A percentile compares a stretch with the other conserved stretches of the same genome.
These are phyloP conservation scores for Oreotrochilus melanogaster DNA, from an alignment of 2,113 vertebrate genomes.

Conservation along the genomic window DNA sequence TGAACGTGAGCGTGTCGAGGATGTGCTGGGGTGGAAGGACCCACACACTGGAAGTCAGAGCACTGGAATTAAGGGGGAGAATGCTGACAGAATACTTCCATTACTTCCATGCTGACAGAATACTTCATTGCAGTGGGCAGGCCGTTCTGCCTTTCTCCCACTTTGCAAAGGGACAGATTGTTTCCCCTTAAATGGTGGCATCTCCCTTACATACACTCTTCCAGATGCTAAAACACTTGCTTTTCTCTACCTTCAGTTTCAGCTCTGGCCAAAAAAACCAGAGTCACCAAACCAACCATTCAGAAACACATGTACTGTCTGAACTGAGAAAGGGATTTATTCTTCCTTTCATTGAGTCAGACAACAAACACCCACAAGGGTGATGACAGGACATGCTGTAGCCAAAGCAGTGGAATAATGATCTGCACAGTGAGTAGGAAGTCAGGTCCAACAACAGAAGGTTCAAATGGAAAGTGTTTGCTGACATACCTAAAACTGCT, in stretches of 20 bases:
- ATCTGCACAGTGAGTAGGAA: neutral
- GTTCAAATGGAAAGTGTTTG: neutral
- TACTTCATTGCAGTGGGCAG: neutral
- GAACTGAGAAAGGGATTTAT: neutral
- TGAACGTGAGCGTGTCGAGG: neutral
- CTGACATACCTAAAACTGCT: neutral
- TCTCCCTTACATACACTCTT: neutral
- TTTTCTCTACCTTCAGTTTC: neutral
- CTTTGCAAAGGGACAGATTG: neutral
- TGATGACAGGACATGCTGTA: neutral
- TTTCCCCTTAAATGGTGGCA: neutral
- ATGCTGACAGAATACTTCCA: neutral
- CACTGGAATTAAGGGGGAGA: neutral
- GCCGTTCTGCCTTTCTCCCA: neutral
- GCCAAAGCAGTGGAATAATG: neutral
- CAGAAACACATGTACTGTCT: neutral
- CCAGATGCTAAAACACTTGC: neutral
- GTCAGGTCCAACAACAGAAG: neutral
- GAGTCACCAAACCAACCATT: neutral
- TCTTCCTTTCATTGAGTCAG: neutral
- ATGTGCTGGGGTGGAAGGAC: neutral
- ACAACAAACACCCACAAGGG: neutral
- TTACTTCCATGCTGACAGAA: neutral
- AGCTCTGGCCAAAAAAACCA: neutral
- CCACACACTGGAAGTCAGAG: neutral